These are phyloP conservation scores for Mesaphorura yosii DNA, from an alignment of 1,140 invertebrate genomes.

Conservation along the genomic window DNA sequence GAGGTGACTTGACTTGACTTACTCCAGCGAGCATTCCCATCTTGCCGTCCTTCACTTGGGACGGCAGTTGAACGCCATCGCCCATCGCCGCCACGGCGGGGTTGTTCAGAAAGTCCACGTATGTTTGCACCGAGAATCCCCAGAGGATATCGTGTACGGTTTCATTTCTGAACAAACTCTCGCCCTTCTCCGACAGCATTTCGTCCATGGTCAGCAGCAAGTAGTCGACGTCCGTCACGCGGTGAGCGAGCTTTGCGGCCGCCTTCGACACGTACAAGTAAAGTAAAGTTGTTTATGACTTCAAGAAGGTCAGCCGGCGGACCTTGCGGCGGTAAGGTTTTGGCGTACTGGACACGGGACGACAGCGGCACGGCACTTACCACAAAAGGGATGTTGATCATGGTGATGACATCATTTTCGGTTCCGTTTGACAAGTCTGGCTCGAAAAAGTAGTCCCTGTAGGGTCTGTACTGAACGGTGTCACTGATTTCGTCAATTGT, in stretches of 20 bases:
- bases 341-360: background rate
- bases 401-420: conserved; percentile 38
- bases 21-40: conserved; percentile 4
- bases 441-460: conserved; percentile 39
- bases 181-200: conserved; percentile 14
- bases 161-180: conserved; percentile 15
- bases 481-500: conserved; percentile 25
- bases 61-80: background rate
- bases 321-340: background rate
- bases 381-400: conserved; percentile 41
- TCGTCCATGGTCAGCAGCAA: conserved; percentile 4
- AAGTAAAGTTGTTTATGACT: background rate
- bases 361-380: conserved; percentile 30
- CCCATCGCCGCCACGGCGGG: background rate
- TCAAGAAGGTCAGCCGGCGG: background rate
- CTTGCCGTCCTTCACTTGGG: background rate
- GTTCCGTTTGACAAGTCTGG: conserved; percentile 37
- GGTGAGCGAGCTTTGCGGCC: background rate
- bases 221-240: conserved; percentile 5
- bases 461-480: conserved; percentile 42
- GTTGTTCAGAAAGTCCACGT: conserved; percentile 19
- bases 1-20: background rate
- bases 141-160: conserved; percentile 19
- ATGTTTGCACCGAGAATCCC: conserved; percentile 14
- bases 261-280: background rate